Evolutionary conservation across 2,797 vertebrate genomes (phyloP).

Genomic region (Channallabes apus): DNA sequence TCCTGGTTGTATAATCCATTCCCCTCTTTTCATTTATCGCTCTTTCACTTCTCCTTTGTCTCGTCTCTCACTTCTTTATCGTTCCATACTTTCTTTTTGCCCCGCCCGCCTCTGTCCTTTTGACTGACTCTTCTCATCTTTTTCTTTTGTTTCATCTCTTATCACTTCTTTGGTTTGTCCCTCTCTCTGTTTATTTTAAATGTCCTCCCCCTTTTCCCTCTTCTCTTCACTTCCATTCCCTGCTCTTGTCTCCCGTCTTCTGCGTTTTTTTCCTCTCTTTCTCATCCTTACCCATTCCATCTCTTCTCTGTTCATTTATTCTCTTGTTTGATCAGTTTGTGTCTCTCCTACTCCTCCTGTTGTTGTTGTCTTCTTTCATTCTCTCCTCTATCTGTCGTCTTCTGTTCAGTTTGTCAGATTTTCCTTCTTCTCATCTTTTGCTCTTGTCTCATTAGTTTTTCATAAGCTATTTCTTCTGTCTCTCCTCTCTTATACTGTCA

Average conservation of each 20-base stretch:
- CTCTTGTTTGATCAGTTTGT: background rate
- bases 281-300: background rate
- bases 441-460: background rate
- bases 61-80: background rate
- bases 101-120: background rate
- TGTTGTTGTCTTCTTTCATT: too few relatives aligned
- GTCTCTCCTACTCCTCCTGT: background rate
- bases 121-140: background rate
- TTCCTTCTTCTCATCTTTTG: too few relatives aligned
- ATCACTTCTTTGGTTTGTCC: background rate
- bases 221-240: background rate
- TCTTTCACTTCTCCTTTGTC: constrained; percentile 24
- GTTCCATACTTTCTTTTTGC: background rate
- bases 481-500: background rate
- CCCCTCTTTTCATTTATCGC: background rate
- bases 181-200: background rate
- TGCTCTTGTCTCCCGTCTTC: background rate
- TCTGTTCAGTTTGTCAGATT: background rate
- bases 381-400: background rate
- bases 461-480: background rate
- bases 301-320: background rate
- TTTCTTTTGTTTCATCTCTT: constrained; percentile 26
- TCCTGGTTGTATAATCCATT: background rate
- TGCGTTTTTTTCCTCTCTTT: background rate
- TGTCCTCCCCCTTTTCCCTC: background rate